Percentiles rank a stretch among this genome's conserved stretches.
These are phyloP conservation scores for Meriones unguiculatus DNA, from an alignment of 2,113 vertebrate genomes.

Conservation along the genomic window DNA sequence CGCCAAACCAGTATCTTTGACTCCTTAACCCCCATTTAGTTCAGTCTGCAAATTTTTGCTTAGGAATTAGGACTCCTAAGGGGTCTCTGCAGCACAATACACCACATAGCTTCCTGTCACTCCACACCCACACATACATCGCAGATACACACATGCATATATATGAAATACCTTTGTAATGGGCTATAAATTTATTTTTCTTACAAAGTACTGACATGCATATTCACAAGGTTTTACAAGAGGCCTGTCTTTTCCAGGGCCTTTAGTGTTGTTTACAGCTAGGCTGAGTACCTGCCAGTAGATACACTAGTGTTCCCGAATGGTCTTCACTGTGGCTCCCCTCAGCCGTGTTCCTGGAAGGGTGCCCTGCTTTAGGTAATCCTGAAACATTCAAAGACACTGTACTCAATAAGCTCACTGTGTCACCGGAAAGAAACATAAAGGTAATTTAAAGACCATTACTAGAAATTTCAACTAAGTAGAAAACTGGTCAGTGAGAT, in stretches of 20 bases:
- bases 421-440: not conserved
- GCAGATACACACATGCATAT: not conserved
- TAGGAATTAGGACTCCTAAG: not conserved
- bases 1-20: not conserved
- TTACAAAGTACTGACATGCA: not conserved
- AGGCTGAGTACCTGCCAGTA: not conserved
- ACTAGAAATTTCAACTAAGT: conserved; percentile 6
- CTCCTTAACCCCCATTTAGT: not conserved
- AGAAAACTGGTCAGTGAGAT: not conserved
- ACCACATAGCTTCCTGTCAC: not conserved
- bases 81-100: not conserved
- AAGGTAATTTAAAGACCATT: conserved; percentile 41
- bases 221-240: conserved; percentile 12
- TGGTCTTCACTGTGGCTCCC: not conserved
- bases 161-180: not conserved
- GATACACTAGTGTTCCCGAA: not conserved
- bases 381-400: not conserved
- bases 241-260: not conserved
- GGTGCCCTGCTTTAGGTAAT: conserved; percentile 25
- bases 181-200: not conserved
- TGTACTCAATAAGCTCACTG: not conserved
- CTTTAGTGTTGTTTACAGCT: conserved; percentile 29
- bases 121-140: not conserved
- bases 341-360: not conserved
- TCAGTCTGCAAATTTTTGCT: not conserved